Evolutionary conservation across 2,797 vertebrate genomes (phyloP), one percentile per base, ranked within the genome.

Genomic region (Serranus cabrilla): DNA sequence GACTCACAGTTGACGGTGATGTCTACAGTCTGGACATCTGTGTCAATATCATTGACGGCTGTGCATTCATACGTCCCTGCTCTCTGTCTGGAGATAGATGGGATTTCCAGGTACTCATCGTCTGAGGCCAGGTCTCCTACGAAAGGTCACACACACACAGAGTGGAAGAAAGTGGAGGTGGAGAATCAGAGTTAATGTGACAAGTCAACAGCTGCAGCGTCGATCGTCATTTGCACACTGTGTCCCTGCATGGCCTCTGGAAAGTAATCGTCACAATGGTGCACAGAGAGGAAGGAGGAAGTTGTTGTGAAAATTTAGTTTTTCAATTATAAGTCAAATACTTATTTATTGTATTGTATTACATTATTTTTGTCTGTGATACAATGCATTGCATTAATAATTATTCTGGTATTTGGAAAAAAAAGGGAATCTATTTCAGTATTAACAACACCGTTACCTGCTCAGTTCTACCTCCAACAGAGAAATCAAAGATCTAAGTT

Each of bases 1-100:
- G 17, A 94, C 95, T 95, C 87, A 96, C 95, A 96, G 92, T 95
- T 96, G 70, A 96, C 94, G 1, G 90, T 94, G 85, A 96, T 90
- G 83, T 94, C 90, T 14, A 96, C 79, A 1, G 91, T 95, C 91
- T 95, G 92, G 59, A 84, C 81, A 34, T 95, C 95, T 45, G 91
- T 77, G 71, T 93, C 94, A 46, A 95, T 94, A n/a, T 95, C 94
- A 20, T 96, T 96, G 78, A 91, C 83, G n/a, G 95, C 95, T 37
- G 90, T 93, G 89, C 95, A 96, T 82, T 95, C 93, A 17, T 96
- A 96, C 4, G 85, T 90, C 74, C 95, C 95, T 0, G 95, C 95
- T 83, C 83, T 89, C 66, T 93, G 89, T 86, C 95, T 91, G 90
- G 86, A 87, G 87, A 96, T 94, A 25, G 91, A 90, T 7, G 91